phyloP scores from a whole-genome alignment of 2,113 vertebrate genomes.

The Coturnix japonica region DNA sequence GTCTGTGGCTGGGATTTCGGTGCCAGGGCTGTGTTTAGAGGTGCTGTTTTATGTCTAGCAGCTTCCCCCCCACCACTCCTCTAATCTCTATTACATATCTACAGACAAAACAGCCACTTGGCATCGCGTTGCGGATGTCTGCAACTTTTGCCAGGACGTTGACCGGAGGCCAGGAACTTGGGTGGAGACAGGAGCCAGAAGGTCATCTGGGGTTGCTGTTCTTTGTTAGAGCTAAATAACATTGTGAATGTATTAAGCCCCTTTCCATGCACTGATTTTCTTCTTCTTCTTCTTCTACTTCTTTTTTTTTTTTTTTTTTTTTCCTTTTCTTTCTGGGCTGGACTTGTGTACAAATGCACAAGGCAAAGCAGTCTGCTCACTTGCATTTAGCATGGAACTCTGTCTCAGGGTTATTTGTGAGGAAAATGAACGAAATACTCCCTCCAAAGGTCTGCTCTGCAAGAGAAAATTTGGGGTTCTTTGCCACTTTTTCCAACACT shows the following conservation, averaged over 20 bases:
- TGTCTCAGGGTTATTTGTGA: not conserved
- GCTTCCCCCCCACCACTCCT: slow-evolving; percentile 29
- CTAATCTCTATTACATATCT: slow-evolving; percentile 74
- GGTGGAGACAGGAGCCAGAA: slow-evolving; percentile 66
- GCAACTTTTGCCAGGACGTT: slow-evolving; percentile 66
- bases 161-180: slow-evolving; percentile 62
- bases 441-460: not conserved
- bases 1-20: not conserved
- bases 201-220: slow-evolving; percentile 70
- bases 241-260: slow-evolving; percentile 28
- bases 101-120: slow-evolving; percentile 74
- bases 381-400: slow-evolving; percentile 4
- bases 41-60: slow-evolving; percentile 3
- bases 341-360: not conserved
- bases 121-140: slow-evolving; percentile 69
- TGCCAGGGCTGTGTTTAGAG: not conserved
- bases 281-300: not conserved
- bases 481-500: slow-evolving; percentile 9
- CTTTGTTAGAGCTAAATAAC: slow-evolving; percentile 64
- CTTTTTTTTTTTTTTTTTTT: not conserved
- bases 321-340: not conserved
- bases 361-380: not conserved
- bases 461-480: not conserved
- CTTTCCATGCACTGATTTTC: slow-evolving; percentile 3
- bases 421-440: not conserved